Conservation (phyloP, 2,888 invertebrate genomes). For the Dastarcus helophoroides region DNA sequence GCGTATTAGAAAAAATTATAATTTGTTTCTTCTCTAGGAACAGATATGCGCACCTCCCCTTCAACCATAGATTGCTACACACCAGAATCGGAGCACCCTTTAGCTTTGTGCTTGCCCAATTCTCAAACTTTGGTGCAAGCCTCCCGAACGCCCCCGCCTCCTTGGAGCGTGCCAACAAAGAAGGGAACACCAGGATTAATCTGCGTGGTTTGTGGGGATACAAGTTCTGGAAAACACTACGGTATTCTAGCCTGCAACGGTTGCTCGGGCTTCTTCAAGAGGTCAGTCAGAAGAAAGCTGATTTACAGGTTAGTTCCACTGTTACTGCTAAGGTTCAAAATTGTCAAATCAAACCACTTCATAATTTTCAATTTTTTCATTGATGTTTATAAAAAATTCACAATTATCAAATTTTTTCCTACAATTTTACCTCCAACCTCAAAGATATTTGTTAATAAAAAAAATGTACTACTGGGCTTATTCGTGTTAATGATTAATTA, state of each 20-base stretch:
- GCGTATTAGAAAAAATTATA: too few species aligned
- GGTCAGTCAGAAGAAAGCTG: slow-evolving; percentile 89
- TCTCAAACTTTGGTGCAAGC: slow-evolving; percentile 52
- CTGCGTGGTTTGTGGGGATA: slow-evolving; percentile 95
- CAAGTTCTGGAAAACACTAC: slow-evolving; percentile 94
- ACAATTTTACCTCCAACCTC: too few species aligned
- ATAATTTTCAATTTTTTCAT: too few species aligned
- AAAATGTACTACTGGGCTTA: too few species aligned
- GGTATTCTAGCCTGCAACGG: slow-evolving; percentile 98
- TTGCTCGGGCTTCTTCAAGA: slow-evolving; percentile 97
- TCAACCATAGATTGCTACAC: slow-evolving; percentile 34
- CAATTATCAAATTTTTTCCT: too few species aligned
- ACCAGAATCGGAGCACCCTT: slow-evolving; percentile 41
- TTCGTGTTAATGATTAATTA: too few species aligned
- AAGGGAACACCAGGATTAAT: slow-evolving; percentile 63
- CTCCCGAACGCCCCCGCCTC: slow-evolving; percentile 49
- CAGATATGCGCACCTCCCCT: slow-evolving; percentile 34
- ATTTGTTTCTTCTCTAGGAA: too few species aligned
- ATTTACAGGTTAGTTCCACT: slow-evolving; percentile 88
- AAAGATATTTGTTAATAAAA: too few species aligned
- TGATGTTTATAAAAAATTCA: too few species aligned
- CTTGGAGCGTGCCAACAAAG: slow-evolving; percentile 40
- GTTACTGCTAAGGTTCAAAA: too few species aligned
- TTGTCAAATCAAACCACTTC: too few species aligned
- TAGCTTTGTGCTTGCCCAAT: slow-evolving; percentile 47